Base-by-base conservation (phyloP, 2,888 invertebrate species). In the Scelioninae gen. 2 region DNA sequence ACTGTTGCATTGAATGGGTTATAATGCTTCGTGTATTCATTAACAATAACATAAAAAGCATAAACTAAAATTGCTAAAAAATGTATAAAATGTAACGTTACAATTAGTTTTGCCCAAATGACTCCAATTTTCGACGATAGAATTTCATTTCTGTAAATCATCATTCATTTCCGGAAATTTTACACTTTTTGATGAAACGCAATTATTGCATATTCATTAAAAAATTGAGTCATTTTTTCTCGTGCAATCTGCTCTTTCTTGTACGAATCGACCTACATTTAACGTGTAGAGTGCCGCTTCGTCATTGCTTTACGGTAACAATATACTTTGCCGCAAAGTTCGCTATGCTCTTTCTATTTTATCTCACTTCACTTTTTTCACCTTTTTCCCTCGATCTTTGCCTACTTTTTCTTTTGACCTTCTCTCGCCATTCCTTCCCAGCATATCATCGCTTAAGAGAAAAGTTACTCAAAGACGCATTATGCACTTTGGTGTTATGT, bases 251-350 rank as follows among this genome's bases (percentile, higher is more conserved):
- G 18, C n/a, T 31, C 33, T 52, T 63, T 67, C 67, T 63, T 73
- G 75, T 67, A 79, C 76, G 76, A 76, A 79, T 78, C 77, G 77
- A 78, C 58, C 76, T 77, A 72, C 70, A 76, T 65, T 72, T 69
- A 74, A 75, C 70, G 72, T 73, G 76, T 69, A 76, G 70, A 81
- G 80, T 81, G 78, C 74, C 77, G 77, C 79, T 81, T 80, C 77
- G 79, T 82, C 81, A 82, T 80, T 78, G 78, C 78, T 74, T 79
- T 77, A 78, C 70, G 77, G 75, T 80, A 81, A 81, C 80, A 79
- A 80, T 81, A 72, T 57, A 67, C 67, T 55, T 60, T 65, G 31
- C 60, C 22, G 19, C 25, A 68, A 68, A 73, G 67, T 73, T 67
- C 46, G 28, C 58, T 13, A 43, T 64, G 43, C 10, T 63, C 53